phyloP scores from a whole-genome alignment of 2,797 vertebrate species.

The Tokudaia muenninki region DNA sequence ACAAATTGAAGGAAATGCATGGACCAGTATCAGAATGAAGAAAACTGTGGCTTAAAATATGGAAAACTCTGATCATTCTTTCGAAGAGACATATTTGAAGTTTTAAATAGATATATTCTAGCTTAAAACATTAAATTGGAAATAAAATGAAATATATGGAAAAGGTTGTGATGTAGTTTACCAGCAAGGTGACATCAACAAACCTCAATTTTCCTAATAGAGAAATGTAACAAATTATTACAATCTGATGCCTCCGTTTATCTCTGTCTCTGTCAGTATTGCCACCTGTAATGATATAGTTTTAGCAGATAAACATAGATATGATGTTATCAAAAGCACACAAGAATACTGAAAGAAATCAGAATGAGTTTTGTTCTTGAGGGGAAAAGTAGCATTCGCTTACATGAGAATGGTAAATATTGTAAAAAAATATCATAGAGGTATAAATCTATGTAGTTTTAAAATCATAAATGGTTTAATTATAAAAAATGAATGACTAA shows the following conservation, averaged over 20 bases:
- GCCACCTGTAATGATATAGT: not conserved
- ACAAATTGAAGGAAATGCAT: not conserved
- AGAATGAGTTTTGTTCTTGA: not conserved
- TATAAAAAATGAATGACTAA: not conserved
- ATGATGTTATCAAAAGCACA: not conserved
- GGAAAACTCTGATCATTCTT: not conserved
- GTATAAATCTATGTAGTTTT: not conserved
- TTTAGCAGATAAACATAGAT: not conserved
- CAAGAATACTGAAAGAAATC: not conserved
- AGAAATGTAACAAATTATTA: not conserved
- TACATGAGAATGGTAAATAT: not conserved
- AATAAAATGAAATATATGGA: not conserved
- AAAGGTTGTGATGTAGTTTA: not conserved
- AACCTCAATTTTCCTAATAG: not conserved
- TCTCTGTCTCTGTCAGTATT: not conserved
- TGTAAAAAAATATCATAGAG: not conserved
- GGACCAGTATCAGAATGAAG: not conserved
- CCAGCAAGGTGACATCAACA: not conserved
- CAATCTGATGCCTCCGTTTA: not conserved
- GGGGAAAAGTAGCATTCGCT: not conserved
- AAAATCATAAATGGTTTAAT: not conserved
- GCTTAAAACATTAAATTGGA: not conserved
- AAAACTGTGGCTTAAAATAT: not conserved
- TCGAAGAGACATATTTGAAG: not conserved
- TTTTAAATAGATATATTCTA: not conserved